Percentiles rank a stretch among this genome's conserved stretches.
These are phyloP conservation scores for Eristalis arbustorum DNA, from an alignment of 2,888 invertebrate species.

Conservation along the genomic window DNA sequence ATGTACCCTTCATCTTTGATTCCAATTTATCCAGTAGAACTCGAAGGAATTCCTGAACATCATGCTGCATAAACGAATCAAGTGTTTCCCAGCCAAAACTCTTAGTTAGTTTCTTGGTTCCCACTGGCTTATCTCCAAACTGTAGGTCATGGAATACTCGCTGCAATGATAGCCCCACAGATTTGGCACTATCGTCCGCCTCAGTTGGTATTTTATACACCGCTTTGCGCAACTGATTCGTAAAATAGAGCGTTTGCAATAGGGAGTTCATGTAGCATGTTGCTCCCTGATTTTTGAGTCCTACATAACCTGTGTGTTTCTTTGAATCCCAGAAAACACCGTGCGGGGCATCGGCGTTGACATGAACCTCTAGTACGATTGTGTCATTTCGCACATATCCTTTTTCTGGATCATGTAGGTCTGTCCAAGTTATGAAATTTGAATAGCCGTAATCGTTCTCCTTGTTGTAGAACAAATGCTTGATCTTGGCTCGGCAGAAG, in stretches of 20 bases:
- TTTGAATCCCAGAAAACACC: constrained; percentile 99
- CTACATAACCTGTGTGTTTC: constrained; percentile 94
- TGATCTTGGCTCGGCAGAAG: constrained; percentile 90
- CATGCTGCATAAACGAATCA: constrained; percentile 99
- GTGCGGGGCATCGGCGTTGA: constrained; percentile 93
- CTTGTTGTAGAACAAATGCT: constrained; percentile 95
- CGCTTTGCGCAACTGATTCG: constrained; percentile 93
- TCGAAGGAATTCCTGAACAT: constrained; percentile 93
- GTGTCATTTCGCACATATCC: constrained; percentile 95
- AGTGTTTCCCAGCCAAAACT: constrained; percentile 99
- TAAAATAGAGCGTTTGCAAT: constrained; percentile 98
- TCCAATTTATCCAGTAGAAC: constrained; percentile 97
- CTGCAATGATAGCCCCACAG: constrained; percentile 94
- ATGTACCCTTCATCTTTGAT: constrained; percentile 99
- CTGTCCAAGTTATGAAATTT: constrained; percentile 97
- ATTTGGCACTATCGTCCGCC: constrained; percentile 96
- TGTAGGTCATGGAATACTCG: constrained; percentile 99
- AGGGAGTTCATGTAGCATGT: constrained; percentile 99
- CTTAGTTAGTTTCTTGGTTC: constrained; percentile 99
- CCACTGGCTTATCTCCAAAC: constrained; percentile 98
- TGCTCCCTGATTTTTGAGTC: constrained; percentile 99
- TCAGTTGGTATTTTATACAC: constrained; percentile 99
- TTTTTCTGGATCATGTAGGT: constrained; percentile 94
- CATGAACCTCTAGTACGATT: constrained; percentile 89
- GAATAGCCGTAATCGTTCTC: constrained; percentile 97